These are phyloP conservation scores for Tenthredo distinguenda DNA, from an alignment of 2,888 invertebrate species.

Conservation along the genomic window DNA sequence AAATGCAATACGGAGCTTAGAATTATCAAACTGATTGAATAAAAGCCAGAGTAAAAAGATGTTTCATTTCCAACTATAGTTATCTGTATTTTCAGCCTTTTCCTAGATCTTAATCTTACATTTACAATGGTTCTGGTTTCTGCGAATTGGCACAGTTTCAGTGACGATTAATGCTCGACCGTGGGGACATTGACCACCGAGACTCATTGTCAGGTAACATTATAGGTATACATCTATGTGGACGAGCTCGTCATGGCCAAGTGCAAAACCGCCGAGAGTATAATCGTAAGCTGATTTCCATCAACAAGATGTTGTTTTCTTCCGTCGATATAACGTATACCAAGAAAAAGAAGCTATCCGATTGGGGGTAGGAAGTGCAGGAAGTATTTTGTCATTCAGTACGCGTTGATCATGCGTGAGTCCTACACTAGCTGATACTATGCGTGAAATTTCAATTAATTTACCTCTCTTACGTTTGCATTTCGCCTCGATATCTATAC, in stretches of 20 bases:
- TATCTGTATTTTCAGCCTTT: not conserved
- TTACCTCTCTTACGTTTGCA: not conserved
- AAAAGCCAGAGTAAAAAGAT: not conserved
- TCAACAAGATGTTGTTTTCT: not conserved
- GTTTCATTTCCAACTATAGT: not conserved
- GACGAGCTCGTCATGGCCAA: conserved; percentile 14
- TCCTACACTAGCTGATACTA: not conserved
- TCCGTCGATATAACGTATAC: not conserved
- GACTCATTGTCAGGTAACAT: conserved; percentile 25
- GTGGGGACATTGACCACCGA: conserved; percentile 31
- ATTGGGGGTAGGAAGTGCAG: not conserved
- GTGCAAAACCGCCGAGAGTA: not conserved
- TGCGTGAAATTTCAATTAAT: not conserved
- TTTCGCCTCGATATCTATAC: not conserved
- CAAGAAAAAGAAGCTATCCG: not conserved
- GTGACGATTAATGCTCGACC: not conserved
- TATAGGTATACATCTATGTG: not conserved
- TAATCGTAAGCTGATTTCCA: not conserved
- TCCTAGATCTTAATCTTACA: not conserved
- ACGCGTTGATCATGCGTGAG: conserved; percentile 17
- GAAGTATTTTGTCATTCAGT: conserved; percentile 20
- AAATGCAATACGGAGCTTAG: too few species aligned
- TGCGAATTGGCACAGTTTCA: conserved; percentile 17
- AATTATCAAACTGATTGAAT: too few species aligned
- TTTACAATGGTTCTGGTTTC: conserved; percentile 10